Evolutionary conservation across 2,797 vertebrate species (phyloP).

Genomic region (Schizopygopsis malacanthus): DNA sequence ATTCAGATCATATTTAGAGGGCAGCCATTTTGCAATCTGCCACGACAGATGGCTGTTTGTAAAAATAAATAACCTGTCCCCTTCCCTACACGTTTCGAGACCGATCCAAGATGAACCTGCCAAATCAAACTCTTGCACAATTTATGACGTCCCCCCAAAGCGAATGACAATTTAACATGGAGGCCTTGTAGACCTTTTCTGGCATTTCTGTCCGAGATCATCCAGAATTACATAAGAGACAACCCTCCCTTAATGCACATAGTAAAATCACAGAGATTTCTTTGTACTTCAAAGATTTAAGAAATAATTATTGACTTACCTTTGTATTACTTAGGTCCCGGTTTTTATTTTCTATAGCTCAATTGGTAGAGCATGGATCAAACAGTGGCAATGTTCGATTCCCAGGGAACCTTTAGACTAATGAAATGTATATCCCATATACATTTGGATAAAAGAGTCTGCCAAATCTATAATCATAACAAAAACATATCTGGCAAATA

Average conservation of each 20-base stretch:
- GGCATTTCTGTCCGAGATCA: slow-evolving; percentile 45
- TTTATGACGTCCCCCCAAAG: slow-evolving; percentile 57
- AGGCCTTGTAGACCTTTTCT: slow-evolving; percentile 39
- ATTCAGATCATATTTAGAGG: slow-evolving; percentile 59
- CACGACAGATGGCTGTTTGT: slow-evolving; percentile 72
- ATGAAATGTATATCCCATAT: background rate
- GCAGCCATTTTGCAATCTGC: slow-evolving; percentile 62
- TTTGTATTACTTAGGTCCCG: background rate
- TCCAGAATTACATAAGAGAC: slow-evolving; percentile 27
- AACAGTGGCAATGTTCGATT: background rate
- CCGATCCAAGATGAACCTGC: slow-evolving; percentile 44
- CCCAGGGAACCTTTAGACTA: background rate
- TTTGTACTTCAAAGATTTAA: background rate
- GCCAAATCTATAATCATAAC: background rate
- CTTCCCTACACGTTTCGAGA: slow-evolving; percentile 46
- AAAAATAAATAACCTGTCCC: slow-evolving; percentile 68
- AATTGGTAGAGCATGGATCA: background rate
- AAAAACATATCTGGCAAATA: background rate
- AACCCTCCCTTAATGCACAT: background rate
- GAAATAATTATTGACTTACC: background rate
- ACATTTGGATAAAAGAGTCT: background rate
- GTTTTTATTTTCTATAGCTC: background rate
- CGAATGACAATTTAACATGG: slow-evolving; percentile 40
- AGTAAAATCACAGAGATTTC: background rate
- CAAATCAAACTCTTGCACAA: slow-evolving; percentile 54